Base-by-base conservation (phyloP, 1,140 invertebrate genomes). In the Phymastichus coffea region DNA sequence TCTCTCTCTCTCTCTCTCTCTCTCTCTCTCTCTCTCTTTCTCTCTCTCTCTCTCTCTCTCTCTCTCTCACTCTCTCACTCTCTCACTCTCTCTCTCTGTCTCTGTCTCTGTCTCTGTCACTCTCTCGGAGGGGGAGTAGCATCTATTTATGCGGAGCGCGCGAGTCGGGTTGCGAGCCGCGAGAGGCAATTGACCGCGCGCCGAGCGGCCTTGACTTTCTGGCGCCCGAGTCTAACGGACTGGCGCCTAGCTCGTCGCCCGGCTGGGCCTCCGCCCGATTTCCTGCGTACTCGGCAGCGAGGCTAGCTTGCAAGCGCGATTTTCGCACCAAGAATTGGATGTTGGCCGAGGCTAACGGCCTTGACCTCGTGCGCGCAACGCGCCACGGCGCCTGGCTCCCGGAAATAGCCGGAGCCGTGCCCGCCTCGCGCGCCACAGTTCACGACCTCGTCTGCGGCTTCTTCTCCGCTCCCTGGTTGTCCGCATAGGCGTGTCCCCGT, bases 201-300 rank as follows among this genome's bases (percentile, higher is more conserved):
- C 73, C 74, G 73, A 65, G 66, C 71, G 73, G 70, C 72, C 74
- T 75, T 76, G 74, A 76, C 71, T 74, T 75, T 66, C 67, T 64
- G 64, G 66, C 68, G 66, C 68, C 57, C 59, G 56, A 57, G 46
- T 54, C 47, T 56, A 56, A 61, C 59, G 59, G 58, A 51, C 46
- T 46, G 14, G 20, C 35, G 49, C 23, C 12, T 15, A n/a, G 25
- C 28, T 33, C 28, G 28, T 12, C n/a, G n/a, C n/a, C n/a, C n/a
- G n/a, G n/a, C n/a, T n/a, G n/a, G n/a, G n/a, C n/a, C n/a, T n/a
- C n/a, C n/a, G n/a, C n/a, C n/a, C 23, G 40, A 60, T n/a, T n/a
- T n/a, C n/a, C n/a, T n/a, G n/a, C n/a, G n/a, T n/a, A n/a, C n/a
- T n/a, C n/a, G n/a, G n/a, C n/a, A n/a, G n/a, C n/a, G n/a, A n/a